Evolutionary conservation across 2,888 invertebrate species (phyloP).

Genomic region (Prostheceraeus crozeri): DNA sequence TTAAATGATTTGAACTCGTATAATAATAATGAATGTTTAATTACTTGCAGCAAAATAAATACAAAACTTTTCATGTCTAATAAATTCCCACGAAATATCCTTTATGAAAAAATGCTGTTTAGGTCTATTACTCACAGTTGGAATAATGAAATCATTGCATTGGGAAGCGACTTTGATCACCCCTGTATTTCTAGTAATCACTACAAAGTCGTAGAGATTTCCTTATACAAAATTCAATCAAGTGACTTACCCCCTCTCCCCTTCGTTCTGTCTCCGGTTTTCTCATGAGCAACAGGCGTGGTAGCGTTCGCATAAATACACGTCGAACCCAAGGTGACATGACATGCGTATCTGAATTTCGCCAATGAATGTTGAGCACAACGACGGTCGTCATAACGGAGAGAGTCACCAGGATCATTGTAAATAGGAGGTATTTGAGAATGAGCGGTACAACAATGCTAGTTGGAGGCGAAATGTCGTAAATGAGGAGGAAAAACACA

Average conservation of each 20-base stretch:
- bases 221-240: no score
- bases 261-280: constrained; percentile 35
- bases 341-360: constrained; percentile 88
- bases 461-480: constrained; percentile 88
- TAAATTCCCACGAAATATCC: no score
- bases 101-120: no score
- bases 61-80: no score
- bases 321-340: constrained; percentile 93
- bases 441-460: constrained; percentile 64
- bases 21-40: no score
- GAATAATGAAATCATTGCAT: no score
- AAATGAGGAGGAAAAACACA: constrained; percentile 89
- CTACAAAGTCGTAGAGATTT: no score
- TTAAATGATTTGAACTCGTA: no score
- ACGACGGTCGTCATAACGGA: constrained; percentile 86
- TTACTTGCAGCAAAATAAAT: no score
- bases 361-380: constrained; percentile 87
- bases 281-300: constrained; percentile 73
- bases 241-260: constrained; percentile 35
- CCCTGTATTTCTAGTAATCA: no score
- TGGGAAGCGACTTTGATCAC: no score
- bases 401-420: constrained; percentile 92
- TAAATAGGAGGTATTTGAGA: constrained; percentile 79
- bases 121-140: no score
- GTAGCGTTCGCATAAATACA: constrained; percentile 83